Base-by-base conservation (phyloP, 2,797 vertebrate species). In the Balearica regulorum region DNA sequence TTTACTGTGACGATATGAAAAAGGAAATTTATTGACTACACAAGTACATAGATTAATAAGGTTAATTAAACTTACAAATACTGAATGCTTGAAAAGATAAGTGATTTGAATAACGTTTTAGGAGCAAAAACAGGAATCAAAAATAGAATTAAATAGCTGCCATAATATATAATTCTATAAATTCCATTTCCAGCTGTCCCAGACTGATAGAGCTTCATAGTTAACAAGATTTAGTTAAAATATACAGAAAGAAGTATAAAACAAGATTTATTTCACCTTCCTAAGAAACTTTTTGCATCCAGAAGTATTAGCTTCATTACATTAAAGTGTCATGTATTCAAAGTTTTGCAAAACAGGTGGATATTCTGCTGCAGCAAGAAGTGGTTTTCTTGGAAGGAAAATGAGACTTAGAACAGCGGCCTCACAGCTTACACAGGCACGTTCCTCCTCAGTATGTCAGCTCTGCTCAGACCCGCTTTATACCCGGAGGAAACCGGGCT, bases 31-130 rank as follows among this genome's bases (percentile, higher is more conserved):
- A 84, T 58, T 87, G 89, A 87, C 92, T 92, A 79, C 31, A 90
- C 68, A 60, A 94, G 43, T 55, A 83, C 19, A 44, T 26, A 94
- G 66, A 95, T 94, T 89, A 95, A 79, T 79, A 58, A 91, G 48
- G 86, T 91, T 97, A 96, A 96, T 97, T 97, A 96, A 93, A 91
- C 82, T 87, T 66, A 92, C 33, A 92, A 92, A 94, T n/a, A 60
- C 2, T 10, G 65, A 89, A 86, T 71, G 73, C 49, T 66, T 94
- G 65, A 79, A 91, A 92, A 85, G 86, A 46, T 62, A 93, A 95
- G 82, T 83, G 60, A 90, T 89, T 82, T 60, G 48, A 94, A 43
- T 83, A 94, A 97, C 5, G 6, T 89, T 96, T 89, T 29, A 43
- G 54, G 75, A 73, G 60, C 31, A 91, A 87, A 96, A 79, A 0